Evolutionary conservation across 2,113 vertebrate genomes (phyloP).

Genomic region (Ellobius talpinus): DNA sequence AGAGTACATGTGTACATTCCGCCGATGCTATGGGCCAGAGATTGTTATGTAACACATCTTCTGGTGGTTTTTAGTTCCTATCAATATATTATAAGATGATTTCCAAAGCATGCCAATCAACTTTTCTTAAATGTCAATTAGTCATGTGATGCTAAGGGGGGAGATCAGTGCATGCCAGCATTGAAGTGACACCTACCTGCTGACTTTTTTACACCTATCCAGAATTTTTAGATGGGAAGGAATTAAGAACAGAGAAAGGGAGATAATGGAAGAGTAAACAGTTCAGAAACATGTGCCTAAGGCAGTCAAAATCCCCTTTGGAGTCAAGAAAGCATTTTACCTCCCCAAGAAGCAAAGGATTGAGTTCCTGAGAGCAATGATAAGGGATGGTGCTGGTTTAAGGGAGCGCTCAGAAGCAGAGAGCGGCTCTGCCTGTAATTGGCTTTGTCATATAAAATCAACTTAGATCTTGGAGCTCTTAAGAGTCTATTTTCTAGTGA

Average conservation of each 20-base stretch:
- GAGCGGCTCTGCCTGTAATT: constrained; percentile 45
- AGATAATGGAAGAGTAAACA: background rate
- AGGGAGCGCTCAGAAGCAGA: constrained; percentile 47
- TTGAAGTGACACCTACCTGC: background rate
- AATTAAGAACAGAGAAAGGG: background rate
- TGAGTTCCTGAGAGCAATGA: constrained; percentile 59
- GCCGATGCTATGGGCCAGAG: too few species aligned
- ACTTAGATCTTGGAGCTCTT: background rate
- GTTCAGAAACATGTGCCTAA: constrained; percentile 22
- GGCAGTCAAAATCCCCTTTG: constrained; percentile 65
- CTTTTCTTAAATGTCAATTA: constrained; percentile 25
- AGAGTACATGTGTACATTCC: background rate
- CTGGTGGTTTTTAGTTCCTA: background rate
- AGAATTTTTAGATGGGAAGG: constrained; percentile 26
- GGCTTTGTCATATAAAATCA: constrained; percentile 73
- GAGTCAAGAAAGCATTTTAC: constrained; percentile 63
- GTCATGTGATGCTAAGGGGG: background rate
- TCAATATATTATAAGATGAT: background rate
- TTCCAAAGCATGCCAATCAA: background rate
- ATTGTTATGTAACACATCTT: background rate
- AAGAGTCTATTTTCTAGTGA: constrained; percentile 43
- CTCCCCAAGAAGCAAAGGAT: constrained; percentile 53
- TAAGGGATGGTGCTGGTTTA: constrained; percentile 57
- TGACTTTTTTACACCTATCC: background rate
- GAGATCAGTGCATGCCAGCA: background rate